Evolutionary conservation across 1,140 invertebrate genomes (phyloP), one percentile per base, ranked within the genome.

Genomic region (Anastrepha ludens): DNA sequence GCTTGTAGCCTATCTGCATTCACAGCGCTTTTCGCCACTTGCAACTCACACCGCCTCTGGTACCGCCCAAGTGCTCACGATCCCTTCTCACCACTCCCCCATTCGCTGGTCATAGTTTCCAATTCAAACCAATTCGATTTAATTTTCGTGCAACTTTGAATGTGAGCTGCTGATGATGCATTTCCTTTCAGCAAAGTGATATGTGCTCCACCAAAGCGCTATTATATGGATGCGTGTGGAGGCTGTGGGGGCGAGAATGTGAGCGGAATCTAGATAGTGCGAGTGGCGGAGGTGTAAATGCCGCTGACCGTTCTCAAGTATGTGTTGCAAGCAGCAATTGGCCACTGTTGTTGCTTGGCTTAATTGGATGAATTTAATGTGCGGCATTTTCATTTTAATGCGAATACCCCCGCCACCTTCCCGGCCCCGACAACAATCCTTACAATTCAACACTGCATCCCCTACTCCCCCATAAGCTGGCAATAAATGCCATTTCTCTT

Each of bases 301-400:
- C n/a, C 41, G 74, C 74, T 81, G 74, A 81, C 74, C 74, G 74
- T n/a, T 81, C 47, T 55, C 74, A 81, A 81, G 74, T 81, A 47
- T 81, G 74, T 15, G 55, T 81, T 81, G 55, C 74, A 55, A 8
- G 41, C 17, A n/a, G 17, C 47, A 50, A 81, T 55, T 81, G 47
- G 17, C 8, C 17, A 39, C 17, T 20, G 64, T 39, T 67, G 29
- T 67, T 67, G 64, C 17, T n/a, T 81, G 3, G 17, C 74, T 81
- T 81, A 81, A 81, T 81, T 81, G 74, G 47, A 81, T 81, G 74
- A 81, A 81, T 81, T 81, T 81, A 81, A 81, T 81, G 74, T 81
- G 74, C 74, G 74, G 74, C 74, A 81, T 81, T 81, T 81, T 81
- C n/a, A 81, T 81, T 81, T 81, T 81, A 81, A 55, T 81, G 74